phyloP scores from a whole-genome alignment of 1,140 invertebrate genomes.

The Eriosoma lanigerum region DNA sequence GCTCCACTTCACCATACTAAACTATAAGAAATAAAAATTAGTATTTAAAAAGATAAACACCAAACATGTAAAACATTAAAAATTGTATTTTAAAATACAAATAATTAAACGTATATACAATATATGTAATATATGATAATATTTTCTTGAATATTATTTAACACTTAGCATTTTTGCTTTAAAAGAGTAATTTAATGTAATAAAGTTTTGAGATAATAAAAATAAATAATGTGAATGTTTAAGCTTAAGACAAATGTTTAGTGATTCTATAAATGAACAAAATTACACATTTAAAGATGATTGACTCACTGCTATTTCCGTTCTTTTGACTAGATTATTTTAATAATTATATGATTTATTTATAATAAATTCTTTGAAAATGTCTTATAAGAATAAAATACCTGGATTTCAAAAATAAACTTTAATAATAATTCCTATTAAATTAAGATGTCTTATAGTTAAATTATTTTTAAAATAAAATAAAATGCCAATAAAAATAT shows the following conservation, averaged over 20 bases:
- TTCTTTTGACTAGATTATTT: not conserved
- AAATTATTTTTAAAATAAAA: conserved; percentile 9
- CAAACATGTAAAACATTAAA: too few species aligned
- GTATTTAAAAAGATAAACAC: too few species aligned
- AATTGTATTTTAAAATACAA: too few species aligned
- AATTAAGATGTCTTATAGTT: not conserved
- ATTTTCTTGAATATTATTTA: too few species aligned
- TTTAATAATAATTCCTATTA: not conserved
- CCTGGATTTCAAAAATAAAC: not conserved
- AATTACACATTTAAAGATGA: conserved; percentile 3
- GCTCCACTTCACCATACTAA: too few species aligned
- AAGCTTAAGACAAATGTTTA: conserved; percentile 11
- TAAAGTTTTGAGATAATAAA: not conserved
- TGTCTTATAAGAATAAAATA: not conserved
- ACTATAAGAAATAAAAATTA: too few species aligned
- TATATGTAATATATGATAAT: too few species aligned
- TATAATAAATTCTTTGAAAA: conserved; percentile 10
- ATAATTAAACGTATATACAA: too few species aligned
- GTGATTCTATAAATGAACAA: conserved; percentile 9
- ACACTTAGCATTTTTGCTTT: too few species aligned
- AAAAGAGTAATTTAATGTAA: not conserved
- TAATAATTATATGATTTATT: conserved; percentile 18
- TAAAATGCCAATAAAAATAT: conserved; percentile 17
- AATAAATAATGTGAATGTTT: not conserved
- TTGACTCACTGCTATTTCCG: conserved; percentile 3